phyloP scores from a whole-genome alignment of 2,888 invertebrate species.

The Poecilobothrus nobilitatus region DNA sequence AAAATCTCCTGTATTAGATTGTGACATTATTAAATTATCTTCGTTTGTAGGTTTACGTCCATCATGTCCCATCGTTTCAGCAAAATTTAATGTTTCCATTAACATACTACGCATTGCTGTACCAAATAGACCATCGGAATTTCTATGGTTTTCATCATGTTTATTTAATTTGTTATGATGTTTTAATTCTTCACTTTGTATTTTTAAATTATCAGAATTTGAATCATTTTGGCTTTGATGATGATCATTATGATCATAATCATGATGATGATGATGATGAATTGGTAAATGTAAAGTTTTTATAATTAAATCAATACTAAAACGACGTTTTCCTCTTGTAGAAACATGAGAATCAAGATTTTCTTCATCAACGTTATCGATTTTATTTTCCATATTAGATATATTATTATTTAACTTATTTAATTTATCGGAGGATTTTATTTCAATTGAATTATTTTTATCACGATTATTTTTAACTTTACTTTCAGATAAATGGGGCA shows the following conservation, averaged over 20 bases:
- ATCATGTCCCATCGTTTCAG: constrained; percentile 26
- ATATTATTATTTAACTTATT: too few relatives aligned
- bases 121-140: constrained; percentile 44
- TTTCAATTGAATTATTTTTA: neutral
- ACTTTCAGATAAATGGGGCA: constrained; percentile 17
- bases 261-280: constrained; percentile 24
- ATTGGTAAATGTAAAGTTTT: constrained; percentile 24
- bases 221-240: neutral
- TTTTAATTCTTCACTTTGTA: constrained; percentile 28
- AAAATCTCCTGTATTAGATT: too few relatives aligned
- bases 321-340: constrained; percentile 38
- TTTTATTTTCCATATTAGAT: too few relatives aligned
- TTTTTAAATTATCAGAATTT: constrained; percentile 2
- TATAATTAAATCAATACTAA: constrained; percentile 38
- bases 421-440: too few relatives aligned
- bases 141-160: constrained; percentile 15
- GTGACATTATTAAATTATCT: too few relatives aligned
- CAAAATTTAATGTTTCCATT: constrained; percentile 47
- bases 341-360: neutral
- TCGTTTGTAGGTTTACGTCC: neutral
- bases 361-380: neutral
- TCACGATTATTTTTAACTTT: neutral
- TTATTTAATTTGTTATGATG: constrained; percentile 13
- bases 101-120: constrained; percentile 52
- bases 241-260: constrained; percentile 10